Conservation (phyloP, 2,888 invertebrate genomes). For the Calameuta idolon region DNA sequence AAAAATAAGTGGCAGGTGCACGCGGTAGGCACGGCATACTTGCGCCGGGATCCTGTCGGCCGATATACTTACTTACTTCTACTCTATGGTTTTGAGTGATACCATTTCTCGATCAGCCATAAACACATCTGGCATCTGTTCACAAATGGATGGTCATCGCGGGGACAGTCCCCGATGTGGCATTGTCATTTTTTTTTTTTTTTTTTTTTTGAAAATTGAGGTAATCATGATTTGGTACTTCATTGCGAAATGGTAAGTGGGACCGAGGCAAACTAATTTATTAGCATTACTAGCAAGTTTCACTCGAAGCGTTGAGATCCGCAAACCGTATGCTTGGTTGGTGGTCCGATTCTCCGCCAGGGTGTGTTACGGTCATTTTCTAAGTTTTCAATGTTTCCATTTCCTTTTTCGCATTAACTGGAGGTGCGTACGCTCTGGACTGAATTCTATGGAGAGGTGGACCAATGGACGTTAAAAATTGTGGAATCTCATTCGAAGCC, state of each 20-base stretch:
- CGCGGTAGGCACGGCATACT: not conserved
- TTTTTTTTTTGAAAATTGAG: not conserved
- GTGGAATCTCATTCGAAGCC: not conserved
- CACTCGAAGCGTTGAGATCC: not conserved
- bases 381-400: not conserved
- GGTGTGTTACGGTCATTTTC: not conserved
- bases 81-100: not conserved
- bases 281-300: constrained; percentile 5
- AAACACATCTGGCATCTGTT: not conserved
- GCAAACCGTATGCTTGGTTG: not conserved
- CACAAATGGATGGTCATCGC: not conserved
- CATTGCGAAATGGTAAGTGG: not conserved
- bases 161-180: not conserved
- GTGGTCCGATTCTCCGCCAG: not conserved
- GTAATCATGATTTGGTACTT: not conserved
- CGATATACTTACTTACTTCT: not conserved
- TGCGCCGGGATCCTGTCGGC: constrained; percentile 6
- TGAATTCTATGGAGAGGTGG: not conserved
- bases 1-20: constrained; percentile 29
- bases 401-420: not conserved
- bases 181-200: not conserved
- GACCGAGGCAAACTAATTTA: not conserved
- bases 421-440: not conserved
- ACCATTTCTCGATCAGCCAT: not conserved
- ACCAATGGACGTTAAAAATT: not conserved